Evolutionary conservation across 1,140 invertebrate genomes (phyloP).

Genomic region (Zaprionus gabonicus): DNA sequence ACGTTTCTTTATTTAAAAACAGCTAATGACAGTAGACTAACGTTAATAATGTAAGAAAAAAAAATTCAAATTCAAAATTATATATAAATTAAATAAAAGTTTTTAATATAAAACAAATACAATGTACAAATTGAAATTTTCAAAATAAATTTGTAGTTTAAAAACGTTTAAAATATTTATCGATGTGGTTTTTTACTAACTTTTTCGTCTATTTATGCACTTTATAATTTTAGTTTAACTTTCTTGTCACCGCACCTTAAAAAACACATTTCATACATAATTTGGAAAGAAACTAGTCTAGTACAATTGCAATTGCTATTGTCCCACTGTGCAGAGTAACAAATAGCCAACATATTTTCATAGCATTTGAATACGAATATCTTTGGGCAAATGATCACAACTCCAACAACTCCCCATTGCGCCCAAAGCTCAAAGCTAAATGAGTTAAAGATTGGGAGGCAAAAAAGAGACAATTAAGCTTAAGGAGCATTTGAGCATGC

Average conservation of each 20-base stretch:
- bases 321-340: conserved; percentile 41
- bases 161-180: too few relatives aligned
- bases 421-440: conserved; percentile 52
- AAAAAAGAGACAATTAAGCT: conserved; percentile 76
- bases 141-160: too few relatives aligned
- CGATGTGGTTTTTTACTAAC: background rate
- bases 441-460: conserved; percentile 75
- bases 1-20: too few relatives aligned
- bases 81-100: too few relatives aligned
- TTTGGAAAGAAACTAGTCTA: background rate
- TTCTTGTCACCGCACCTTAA: too few relatives aligned
- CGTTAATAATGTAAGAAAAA: too few relatives aligned
- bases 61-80: too few relatives aligned
- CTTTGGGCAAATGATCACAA: conserved; percentile 59
- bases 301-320: background rate
- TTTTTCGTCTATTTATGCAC: background rate
- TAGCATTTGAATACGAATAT: conserved; percentile 69
- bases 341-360: conserved; percentile 68
- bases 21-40: too few relatives aligned
- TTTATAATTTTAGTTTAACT: too few relatives aligned
- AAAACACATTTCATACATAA: too few relatives aligned
- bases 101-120: too few relatives aligned
- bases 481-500: conserved; percentile 77
- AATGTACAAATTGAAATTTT: too few relatives aligned
- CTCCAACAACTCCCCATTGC: conserved; percentile 16